These are phyloP conservation scores for Raphicerus campestris DNA, from an alignment of 2,113 vertebrate genomes.

Conservation along the genomic window DNA sequence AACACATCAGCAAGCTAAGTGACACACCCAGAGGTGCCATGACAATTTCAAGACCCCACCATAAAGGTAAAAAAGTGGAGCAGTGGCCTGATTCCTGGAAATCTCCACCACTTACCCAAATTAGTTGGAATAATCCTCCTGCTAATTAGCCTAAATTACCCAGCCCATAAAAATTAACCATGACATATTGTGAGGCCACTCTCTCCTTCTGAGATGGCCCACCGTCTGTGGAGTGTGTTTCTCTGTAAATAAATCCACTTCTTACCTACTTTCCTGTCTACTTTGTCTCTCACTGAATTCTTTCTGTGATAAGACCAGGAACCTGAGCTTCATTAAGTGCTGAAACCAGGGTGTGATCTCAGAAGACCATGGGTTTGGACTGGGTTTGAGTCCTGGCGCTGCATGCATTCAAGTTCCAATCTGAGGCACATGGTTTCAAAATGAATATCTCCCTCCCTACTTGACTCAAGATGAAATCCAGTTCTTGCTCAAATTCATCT, in stretches of 20 bases:
- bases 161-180: neutral
- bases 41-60: neutral
- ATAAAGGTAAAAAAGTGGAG: neutral
- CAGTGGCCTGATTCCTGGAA: neutral
- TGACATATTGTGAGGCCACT: neutral
- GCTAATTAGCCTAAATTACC: neutral
- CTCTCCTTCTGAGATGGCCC: neutral
- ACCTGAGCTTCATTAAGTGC: neutral
- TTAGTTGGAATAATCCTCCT: neutral
- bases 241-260: neutral
- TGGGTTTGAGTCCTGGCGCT: fast-evolving
- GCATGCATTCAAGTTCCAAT: neutral
- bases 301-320: neutral
- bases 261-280: neutral
- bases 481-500: neutral
- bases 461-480: neutral
- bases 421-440: neutral
- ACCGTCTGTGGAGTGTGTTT: neutral
- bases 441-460: neutral
- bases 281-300: neutral
- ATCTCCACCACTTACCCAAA: neutral
- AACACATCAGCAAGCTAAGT: neutral
- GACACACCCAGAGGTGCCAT: neutral
- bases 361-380: neutral
- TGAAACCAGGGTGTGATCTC: neutral